A percentile compares a stretch with the other conserved stretches of the same genome.
These are phyloP conservation scores for Sander vitreus DNA, from an alignment of 2,113 vertebrate genomes.

Conservation along the genomic window DNA sequence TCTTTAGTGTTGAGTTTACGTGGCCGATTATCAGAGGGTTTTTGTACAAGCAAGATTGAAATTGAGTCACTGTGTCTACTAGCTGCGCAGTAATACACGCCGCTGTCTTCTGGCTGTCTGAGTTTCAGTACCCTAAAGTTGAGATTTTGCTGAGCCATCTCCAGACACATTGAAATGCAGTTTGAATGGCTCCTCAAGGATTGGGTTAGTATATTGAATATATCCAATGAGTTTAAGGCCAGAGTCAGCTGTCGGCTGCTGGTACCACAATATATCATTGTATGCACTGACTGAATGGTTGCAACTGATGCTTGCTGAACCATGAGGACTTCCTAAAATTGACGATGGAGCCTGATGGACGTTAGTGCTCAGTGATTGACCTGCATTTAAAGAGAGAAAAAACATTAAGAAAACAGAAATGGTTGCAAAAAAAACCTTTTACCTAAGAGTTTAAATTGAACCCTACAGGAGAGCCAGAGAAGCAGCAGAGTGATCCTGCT, in stretches of 20 bases:
- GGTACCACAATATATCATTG: conserved; percentile 43
- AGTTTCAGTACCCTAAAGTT: conserved; percentile 7
- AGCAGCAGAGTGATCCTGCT: conserved; percentile 23
- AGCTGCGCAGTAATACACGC: conserved; percentile 74
- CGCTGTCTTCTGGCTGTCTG: conserved; percentile 46
- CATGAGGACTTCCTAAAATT: conserved; percentile 5
- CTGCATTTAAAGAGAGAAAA: conserved; percentile 43
- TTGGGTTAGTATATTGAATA: accelerated
- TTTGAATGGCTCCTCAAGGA: not conserved
- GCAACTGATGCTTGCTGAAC: conserved; percentile 37
- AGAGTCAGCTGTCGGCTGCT: conserved; percentile 12
- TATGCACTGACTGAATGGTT: conserved; percentile 3
- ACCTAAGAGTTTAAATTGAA: not conserved
- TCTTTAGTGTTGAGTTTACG: not conserved
- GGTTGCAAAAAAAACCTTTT: not conserved
- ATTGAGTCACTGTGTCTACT: conserved; percentile 55
- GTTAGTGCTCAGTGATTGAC: conserved; percentile 13
- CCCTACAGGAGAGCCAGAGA: conserved; percentile 50
- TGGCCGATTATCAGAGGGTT: conserved; percentile 34
- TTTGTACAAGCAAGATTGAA: conserved; percentile 29
- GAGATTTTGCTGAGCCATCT: conserved; percentile 34
- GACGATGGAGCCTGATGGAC: conserved; percentile 60
- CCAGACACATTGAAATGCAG: conserved; percentile 15
- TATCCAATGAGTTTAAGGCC: conserved; percentile 28
- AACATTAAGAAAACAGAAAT: not conserved